Base-by-base conservation (phyloP, 2,113 vertebrate species). In the Hyla sarda region DNA sequence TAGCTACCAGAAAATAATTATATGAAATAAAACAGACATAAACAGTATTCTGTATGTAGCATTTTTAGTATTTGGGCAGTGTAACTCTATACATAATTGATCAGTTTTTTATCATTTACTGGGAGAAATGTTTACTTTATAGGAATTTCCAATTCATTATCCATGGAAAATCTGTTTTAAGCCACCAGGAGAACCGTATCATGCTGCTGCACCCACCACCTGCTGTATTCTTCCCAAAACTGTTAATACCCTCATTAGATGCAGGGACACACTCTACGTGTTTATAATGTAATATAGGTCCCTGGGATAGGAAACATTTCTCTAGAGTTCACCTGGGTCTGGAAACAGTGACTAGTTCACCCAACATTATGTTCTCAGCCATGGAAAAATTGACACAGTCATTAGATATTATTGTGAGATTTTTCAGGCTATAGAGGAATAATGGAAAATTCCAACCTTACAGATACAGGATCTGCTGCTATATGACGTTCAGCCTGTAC, bases 241-340 rank as follows among this genome's bases (percentile, higher is more conserved):
- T 67, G 60, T 67, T 67, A 69, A 82, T 82, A 9, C 79, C 79
- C 32, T 82, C 77, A 80, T 80, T 45, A 80, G 23, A 80, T 80
- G 77, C 56, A 32, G 32, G 37, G 19, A 28, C 77, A 80, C 77
- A 80, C 34, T n/a, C 34, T 45, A 60, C 34, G 32, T 80, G 77
- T 60, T 62, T 45, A 62, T 13, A 80, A 79, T 62, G 54, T 80
- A 45, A 80, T 62, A 25, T 14, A 41, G 21, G 56, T 80, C 54
- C 77, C 23, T 34, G 14, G 77, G 77, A 80, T 14, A 62, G 77
- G 77, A 80, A 80, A 80, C 77, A 41, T 62, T 80, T 37, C 47
- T 17, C 41, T 50, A 13, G 2, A 48, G 30, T 79, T 80, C 77
- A 60, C 58, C 16, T 16, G 54, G 34, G 32, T 62, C 17, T n/a